Evolutionary conservation across 1,140 invertebrate species (phyloP).

Genomic region (Drosophila tropicalis): DNA sequence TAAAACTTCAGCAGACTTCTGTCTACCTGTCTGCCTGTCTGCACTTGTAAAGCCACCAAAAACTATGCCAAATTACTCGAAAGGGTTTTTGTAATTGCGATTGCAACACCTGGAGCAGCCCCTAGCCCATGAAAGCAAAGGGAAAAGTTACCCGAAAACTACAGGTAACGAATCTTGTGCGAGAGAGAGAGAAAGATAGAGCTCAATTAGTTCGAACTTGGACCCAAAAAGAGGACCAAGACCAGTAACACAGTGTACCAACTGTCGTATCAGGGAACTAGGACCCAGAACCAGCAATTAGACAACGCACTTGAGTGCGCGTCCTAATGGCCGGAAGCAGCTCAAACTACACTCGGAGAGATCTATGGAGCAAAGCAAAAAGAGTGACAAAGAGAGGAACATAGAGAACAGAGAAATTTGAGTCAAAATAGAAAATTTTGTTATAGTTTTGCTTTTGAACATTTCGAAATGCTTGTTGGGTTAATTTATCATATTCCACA

Average conservation of each 20-base stretch:
- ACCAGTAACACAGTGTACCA: background rate
- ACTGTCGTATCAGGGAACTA: too few relatives aligned
- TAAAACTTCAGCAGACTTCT: constrained; percentile 35
- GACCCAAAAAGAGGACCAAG: background rate
- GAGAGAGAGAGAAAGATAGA: constrained; percentile 14
- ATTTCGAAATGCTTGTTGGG: constrained; percentile 9
- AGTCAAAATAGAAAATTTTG: background rate
- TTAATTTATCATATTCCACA: background rate
- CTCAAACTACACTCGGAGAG: constrained; percentile 2
- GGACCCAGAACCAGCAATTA: constrained; percentile 40
- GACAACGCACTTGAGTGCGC: constrained; percentile 20
- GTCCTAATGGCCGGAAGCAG: constrained; percentile 42
- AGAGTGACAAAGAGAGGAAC: too few relatives aligned
- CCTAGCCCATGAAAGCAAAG: background rate
- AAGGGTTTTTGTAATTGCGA: constrained; percentile 16
- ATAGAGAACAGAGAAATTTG: background rate
- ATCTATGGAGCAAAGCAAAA: background rate
- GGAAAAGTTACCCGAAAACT: constrained; percentile 21
- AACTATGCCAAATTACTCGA: constrained; percentile 57
- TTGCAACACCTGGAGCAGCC: constrained; percentile 41
- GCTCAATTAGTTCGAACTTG: constrained; percentile 59
- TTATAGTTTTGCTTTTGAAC: background rate
- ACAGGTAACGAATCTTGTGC: constrained; percentile 1
- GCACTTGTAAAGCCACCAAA: constrained; percentile 40
- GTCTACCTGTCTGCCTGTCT: background rate